Conservation (phyloP, 2,113 vertebrate genomes). For the Solenodon paradoxus region DNA sequence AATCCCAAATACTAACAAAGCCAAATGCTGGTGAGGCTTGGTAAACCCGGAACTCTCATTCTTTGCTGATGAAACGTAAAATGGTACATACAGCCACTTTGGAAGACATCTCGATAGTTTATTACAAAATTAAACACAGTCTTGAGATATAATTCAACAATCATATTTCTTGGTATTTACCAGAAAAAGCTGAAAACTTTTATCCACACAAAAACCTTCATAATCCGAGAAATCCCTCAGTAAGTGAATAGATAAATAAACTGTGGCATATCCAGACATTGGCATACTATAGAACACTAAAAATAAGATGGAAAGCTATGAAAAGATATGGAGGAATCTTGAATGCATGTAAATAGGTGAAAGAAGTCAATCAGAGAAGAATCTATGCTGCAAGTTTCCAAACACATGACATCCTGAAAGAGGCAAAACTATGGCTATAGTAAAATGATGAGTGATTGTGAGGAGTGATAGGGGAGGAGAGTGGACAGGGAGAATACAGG, state of each 20-base stretch:
- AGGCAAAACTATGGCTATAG: neutral
- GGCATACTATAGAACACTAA: too few relatives aligned
- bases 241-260: too few relatives aligned
- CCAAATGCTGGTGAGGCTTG: neutral
- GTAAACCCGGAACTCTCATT: neutral
- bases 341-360: neutral
- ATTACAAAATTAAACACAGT: neutral
- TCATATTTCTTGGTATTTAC: neutral
- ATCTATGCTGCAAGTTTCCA: too few relatives aligned
- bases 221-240: neutral
- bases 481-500: too few relatives aligned
- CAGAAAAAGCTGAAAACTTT: neutral
- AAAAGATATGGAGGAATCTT: neutral
- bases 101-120: neutral
- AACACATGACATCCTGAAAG: neutral
- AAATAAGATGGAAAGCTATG: too few relatives aligned
- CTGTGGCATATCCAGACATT: too few relatives aligned
- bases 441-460: neutral
- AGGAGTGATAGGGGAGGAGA: fast-evolving
- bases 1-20: neutral
- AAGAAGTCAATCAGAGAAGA: neutral
- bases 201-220: neutral
- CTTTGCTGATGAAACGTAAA: neutral
- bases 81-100: neutral
- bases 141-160: neutral